A percentile compares a stretch with the other conserved stretches of the same genome.
phyloP scores from a whole-genome alignment of 2,797 vertebrate species.

The Trichosurus vulpecula region DNA sequence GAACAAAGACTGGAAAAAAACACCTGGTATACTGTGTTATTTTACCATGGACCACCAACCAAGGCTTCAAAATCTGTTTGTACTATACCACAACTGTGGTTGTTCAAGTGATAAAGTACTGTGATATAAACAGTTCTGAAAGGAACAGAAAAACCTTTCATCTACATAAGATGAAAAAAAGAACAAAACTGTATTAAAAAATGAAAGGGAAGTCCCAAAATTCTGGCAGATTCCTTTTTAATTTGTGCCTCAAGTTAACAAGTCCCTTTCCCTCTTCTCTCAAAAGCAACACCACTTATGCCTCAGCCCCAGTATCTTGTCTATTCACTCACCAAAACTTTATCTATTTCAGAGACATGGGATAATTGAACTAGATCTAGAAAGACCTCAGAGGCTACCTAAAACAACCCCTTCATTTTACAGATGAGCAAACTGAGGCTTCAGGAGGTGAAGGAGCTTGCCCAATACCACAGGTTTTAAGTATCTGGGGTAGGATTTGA shows the following conservation, averaged over 20 bases:
- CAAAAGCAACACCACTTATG: background rate
- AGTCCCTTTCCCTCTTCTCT: background rate
- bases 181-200: background rate
- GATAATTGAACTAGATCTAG: background rate
- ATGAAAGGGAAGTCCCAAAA: background rate
- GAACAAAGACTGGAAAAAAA: background rate
- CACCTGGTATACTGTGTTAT: background rate
- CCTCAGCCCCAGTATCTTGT: background rate
- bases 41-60: background rate
- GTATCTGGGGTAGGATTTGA: background rate
- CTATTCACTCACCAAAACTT: background rate
- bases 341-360: background rate
- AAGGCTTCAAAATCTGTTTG: background rate
- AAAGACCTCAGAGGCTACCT: background rate
- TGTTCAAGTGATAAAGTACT: background rate
- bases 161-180: background rate
- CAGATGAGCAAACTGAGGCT: background rate
- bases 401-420: background rate
- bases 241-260: background rate
- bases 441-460: background rate
- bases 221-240: background rate
- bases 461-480: background rate
- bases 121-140: background rate
- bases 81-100: background rate
- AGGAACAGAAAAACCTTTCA: background rate